Percentiles rank a stretch among this genome's conserved stretches.
phyloP scores from a whole-genome alignment of 1,140 invertebrate genomes.

The Antheraea mylitta region DNA sequence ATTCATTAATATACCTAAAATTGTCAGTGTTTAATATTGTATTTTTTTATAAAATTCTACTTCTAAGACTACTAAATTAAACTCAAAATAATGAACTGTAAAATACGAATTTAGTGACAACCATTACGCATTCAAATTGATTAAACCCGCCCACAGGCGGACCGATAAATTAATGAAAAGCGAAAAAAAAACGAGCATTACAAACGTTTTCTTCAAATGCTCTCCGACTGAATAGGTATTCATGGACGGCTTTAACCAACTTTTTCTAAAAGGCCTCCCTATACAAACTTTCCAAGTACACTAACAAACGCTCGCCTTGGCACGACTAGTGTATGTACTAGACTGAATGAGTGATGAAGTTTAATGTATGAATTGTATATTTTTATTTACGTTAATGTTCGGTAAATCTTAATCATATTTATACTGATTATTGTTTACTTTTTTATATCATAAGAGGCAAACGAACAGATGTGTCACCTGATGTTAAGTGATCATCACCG shows the following conservation, averaged over 20 bases:
- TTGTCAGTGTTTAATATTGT: too few species aligned
- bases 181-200: background rate
- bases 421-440: too few species aligned
- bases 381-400: background rate
- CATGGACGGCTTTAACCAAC: slow-evolving; percentile 10
- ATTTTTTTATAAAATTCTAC: too few species aligned
- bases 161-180: background rate
- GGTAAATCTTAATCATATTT: background rate
- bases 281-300: slow-evolving; percentile 13
- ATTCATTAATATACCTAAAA: too few species aligned
- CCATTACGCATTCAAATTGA: slow-evolving; percentile 1
- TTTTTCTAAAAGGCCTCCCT: slow-evolving; percentile 8
- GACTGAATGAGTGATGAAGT: background rate
- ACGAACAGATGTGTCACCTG: too few species aligned
- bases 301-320: slow-evolving; percentile 15
- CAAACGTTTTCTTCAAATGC: slow-evolving; percentile 11
- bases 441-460: too few species aligned
- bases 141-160: background rate
- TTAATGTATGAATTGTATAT: background rate
- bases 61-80: background rate
- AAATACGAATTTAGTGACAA: background rate
- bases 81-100: background rate
- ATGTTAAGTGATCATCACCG: too few species aligned
- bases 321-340: background rate
- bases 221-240: slow-evolving; percentile 9